A percentile compares a stretch with the other conserved stretches of the same genome.
Evolutionary conservation across 2,113 vertebrate species (phyloP).

Genomic region (Spea bombifrons): DNA sequence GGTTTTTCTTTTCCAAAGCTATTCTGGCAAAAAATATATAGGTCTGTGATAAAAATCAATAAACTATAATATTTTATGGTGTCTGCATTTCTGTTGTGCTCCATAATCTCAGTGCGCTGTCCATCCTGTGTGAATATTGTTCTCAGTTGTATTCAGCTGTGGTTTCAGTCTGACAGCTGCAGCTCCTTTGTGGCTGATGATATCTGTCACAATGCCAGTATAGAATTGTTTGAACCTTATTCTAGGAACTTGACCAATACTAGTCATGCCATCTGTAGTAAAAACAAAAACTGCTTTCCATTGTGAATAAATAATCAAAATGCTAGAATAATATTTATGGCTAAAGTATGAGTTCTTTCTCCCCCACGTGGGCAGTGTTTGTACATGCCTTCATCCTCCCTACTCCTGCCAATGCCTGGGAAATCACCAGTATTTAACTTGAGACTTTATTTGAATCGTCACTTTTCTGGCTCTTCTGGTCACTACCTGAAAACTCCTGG

Average conservation of each 20-base stretch:
- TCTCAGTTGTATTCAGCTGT: constrained; percentile 22
- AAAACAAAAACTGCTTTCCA: too few relatives aligned
- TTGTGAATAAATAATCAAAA: too few relatives aligned
- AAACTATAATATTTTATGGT: background rate
- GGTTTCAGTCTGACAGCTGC: constrained; percentile 23
- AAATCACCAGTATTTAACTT: too few relatives aligned
- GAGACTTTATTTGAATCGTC: too few relatives aligned
- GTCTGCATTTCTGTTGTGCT: background rate
- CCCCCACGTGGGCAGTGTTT: too few relatives aligned
- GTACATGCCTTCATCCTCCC: too few relatives aligned
- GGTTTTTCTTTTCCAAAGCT: background rate
- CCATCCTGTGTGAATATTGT: constrained; percentile 15
- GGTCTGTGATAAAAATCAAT: background rate
- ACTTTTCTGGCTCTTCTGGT: too few relatives aligned
- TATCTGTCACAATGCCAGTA: constrained; percentile 29
- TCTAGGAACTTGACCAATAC: constrained; percentile 5
- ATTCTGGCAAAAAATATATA: background rate
- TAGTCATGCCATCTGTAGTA: background rate
- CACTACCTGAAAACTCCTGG: too few relatives aligned
- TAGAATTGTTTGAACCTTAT: constrained; percentile 18
- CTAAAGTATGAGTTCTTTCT: too few relatives aligned
- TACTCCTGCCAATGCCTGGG: too few relatives aligned
- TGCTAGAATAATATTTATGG: too few relatives aligned
- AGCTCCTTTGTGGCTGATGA: constrained; percentile 20
- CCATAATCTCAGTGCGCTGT: constrained; percentile 11